Evolutionary conservation across 2,888 invertebrate species (phyloP), one percentile per base, ranked within the genome.

Genomic region (Phalangium opilio): DNA sequence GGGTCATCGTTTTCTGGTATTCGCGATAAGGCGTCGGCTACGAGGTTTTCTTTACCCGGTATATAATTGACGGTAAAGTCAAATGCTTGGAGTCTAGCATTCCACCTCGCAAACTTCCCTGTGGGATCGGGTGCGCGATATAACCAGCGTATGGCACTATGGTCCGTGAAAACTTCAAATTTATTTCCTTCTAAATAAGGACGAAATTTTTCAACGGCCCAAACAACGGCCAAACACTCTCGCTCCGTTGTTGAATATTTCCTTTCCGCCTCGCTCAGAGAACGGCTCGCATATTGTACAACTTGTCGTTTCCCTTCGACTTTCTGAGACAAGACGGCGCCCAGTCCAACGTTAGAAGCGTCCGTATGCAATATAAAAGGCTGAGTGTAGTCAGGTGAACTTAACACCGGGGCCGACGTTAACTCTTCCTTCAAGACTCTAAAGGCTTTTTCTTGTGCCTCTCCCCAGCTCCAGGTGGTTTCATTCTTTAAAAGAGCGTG

Each of bases 111-210:
- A 0, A 72, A 51, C 32, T 69, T 50, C 11, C 67, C 67, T 12
- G 61, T 59, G 0, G 64, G 64, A 7, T 67, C 59, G 49, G 67
- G 66, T 4, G 67, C 34, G 0, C 57, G 54, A 50, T 66, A 51
- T 5, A 72, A 51, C 66, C 68, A 72, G 60, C 66, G 64, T 32
- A 73, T 56, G 0, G 70, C 65, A 48, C 67, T 63, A 47, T 70
- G 71, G 49, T 71, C 71, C 0, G 67, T 68, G 3, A 61, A 50
- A 0, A 70, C 56, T 1, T 52, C 52, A 17, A 68, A 64, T 1
- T 55, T 41, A 3, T 58, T 34, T 1, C 64, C 62, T 44, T 66
- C 64, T 0, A 71, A 51, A 49, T 66, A 71, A 1, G 62, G 62
- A 18, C 64, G 49, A 49, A 66, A 69, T 48, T 67, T 66, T 11